These are phyloP conservation scores for Diorhabda elongata DNA, from an alignment of 1,140 invertebrate genomes.

Conservation along the genomic window DNA sequence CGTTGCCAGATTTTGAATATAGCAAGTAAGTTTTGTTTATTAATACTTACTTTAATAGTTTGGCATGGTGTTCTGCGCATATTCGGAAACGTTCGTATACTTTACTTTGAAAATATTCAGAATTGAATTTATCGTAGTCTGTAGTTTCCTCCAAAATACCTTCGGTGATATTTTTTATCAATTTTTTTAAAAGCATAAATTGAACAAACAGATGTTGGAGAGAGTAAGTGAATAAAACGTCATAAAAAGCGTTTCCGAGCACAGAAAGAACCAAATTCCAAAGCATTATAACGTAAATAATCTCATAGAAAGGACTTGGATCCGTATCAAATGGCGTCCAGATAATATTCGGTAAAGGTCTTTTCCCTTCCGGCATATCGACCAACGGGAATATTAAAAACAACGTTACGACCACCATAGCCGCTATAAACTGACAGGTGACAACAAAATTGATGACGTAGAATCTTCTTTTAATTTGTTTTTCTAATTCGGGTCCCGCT, in stretches of 20 bases:
- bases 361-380: constrained; percentile 14
- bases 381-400: constrained; percentile 11
- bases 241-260: constrained; percentile 15
- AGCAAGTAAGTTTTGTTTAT: not conserved
- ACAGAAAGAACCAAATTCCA: constrained; percentile 13
- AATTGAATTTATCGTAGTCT: constrained; percentile 12
- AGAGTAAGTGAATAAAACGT: constrained; percentile 5
- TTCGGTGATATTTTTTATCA: constrained; percentile 12
- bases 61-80: constrained; percentile 11
- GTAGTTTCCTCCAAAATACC: not conserved
- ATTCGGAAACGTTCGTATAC: constrained; percentile 4
- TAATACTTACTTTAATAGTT: constrained; percentile 12
- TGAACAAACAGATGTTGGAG: constrained; percentile 15
- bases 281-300: constrained; percentile 8
- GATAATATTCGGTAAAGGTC: constrained; percentile 13
- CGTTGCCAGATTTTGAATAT: not conserved
- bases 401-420: not conserved
- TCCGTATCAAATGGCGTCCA: constrained; percentile 16
- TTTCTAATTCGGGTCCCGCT: constrained; percentile 5
- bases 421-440: not conserved
- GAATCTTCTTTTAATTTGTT: not conserved
- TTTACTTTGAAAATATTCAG: constrained; percentile 10
- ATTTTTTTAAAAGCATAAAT: constrained; percentile 15
- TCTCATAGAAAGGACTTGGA: constrained; percentile 12
- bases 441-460: constrained; percentile 9